Evolutionary conservation across 2,888 invertebrate species (phyloP).

Genomic region (Hydropsyche betteni): DNA sequence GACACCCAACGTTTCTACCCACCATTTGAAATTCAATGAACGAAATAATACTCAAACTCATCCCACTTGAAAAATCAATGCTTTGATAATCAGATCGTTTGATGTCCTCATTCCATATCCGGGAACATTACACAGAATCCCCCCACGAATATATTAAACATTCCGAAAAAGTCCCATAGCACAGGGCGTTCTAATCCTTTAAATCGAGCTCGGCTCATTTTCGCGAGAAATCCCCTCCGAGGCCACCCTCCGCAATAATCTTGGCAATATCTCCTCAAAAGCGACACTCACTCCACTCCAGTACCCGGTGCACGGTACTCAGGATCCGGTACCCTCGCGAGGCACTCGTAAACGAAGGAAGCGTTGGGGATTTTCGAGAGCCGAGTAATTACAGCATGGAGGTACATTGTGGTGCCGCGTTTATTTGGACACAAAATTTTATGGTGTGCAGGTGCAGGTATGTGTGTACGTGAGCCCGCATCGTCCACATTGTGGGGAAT

Average conservation of each 20-base stretch:
- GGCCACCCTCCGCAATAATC: neutral
- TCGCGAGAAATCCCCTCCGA: neutral
- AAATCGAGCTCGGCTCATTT: constrained; percentile 12
- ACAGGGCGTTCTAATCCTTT: neutral
- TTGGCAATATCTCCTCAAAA: constrained; percentile 9
- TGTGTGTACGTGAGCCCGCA: too few species aligned
- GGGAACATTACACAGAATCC: too few species aligned
- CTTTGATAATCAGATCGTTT: too few species aligned
- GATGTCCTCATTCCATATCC: too few species aligned
- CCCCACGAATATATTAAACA: too few species aligned
- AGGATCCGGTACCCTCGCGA: neutral
- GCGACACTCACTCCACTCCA: neutral
- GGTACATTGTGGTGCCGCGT: constrained; percentile 22
- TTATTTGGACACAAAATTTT: constrained; percentile 37
- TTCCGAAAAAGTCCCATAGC: too few species aligned
- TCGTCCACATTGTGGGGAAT: too few species aligned
- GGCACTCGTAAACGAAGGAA: constrained; percentile 4
- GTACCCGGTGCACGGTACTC: neutral
- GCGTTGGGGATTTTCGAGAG: neutral
- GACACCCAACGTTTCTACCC: too few species aligned
- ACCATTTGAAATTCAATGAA: too few species aligned
- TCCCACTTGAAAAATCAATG: too few species aligned
- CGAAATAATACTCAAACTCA: too few species aligned
- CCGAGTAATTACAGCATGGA: constrained; percentile 17
- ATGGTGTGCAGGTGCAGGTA: constrained; percentile 27